These are phyloP conservation scores for Strix uralensis DNA, from an alignment of 2,113 vertebrate species.

Conservation along the genomic window DNA sequence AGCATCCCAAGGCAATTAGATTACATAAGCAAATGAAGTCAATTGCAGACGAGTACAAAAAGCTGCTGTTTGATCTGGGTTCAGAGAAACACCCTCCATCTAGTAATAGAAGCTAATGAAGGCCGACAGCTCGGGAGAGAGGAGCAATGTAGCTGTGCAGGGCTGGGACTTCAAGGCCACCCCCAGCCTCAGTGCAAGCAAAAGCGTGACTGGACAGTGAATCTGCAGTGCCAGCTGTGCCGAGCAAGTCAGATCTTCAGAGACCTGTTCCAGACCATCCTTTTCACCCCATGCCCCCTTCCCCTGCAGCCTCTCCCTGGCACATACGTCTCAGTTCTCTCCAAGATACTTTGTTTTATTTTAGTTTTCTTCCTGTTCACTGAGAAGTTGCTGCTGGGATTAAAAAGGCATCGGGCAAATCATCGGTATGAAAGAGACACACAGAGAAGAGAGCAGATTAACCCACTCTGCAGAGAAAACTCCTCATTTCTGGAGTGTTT, in stretches of 20 bases:
- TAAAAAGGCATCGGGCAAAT: constrained; percentile 28
- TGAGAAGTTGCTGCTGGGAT: constrained; percentile 21
- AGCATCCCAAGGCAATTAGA: neutral
- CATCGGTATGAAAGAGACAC: neutral
- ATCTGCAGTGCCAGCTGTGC: neutral
- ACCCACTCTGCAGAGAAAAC: constrained; percentile 55
- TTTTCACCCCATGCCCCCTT: neutral
- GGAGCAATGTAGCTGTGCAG: neutral
- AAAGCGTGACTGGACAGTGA: neutral
- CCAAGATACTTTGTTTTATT: neutral
- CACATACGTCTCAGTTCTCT: neutral
- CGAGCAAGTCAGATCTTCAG: neutral
- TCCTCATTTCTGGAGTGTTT: constrained; percentile 61
- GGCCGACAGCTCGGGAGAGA: neutral
- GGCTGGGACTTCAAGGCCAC: neutral
- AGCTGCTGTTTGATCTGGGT: neutral
- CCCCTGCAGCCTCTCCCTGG: neutral
- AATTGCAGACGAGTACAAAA: neutral
- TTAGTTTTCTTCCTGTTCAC: neutral
- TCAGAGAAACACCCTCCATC: neutral
- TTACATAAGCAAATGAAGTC: neutral
- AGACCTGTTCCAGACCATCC: neutral
- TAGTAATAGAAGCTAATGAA: neutral
- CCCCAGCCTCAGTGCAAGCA: accelerated
- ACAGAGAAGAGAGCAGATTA: constrained; percentile 35